These are phyloP conservation scores for Chelidonichthys spinosus DNA, from an alignment of 2,797 vertebrate species.

Conservation along the genomic window DNA sequence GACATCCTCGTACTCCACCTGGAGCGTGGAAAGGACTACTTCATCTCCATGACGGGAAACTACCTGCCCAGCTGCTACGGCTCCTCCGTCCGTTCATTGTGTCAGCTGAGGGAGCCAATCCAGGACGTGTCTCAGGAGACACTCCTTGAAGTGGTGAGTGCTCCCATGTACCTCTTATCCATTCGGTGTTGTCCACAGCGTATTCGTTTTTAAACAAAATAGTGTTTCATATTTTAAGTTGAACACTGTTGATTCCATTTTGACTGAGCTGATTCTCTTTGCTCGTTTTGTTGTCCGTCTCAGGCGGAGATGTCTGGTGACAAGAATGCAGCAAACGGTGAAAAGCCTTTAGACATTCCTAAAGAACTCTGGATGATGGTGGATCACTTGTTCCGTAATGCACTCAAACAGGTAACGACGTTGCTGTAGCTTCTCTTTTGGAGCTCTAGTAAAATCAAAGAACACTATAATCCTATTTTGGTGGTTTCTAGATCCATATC, in stretches of 20 bases:
- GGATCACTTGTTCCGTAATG: constrained; percentile 92
- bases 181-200: neutral
- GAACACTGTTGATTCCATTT: neutral
- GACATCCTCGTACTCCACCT: constrained; percentile 97
- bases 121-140: constrained; percentile 88
- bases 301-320: constrained; percentile 83
- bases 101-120: constrained; percentile 91
- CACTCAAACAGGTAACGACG: constrained; percentile 89
- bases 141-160: constrained; percentile 87
- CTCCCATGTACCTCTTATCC: neutral
- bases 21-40: constrained; percentile 95
- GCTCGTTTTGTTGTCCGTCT: constrained; percentile 32
- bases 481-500: neutral
- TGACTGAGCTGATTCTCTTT: constrained; percentile 20
- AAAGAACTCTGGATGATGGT: constrained; percentile 99
- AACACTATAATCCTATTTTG: neutral
- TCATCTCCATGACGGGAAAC: constrained; percentile 93
- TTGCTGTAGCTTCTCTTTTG: neutral
- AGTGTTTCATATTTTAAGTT: constrained; percentile 5
- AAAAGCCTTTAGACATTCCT: constrained; percentile 91
- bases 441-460: constrained; percentile 8
- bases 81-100: constrained; percentile 88
- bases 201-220: too few relatives aligned
- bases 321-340: constrained; percentile 64
- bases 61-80: constrained; percentile 97